Evolutionary conservation across 2,888 invertebrate species (phyloP).

Genomic region (Lasioglossum malachurum): DNA sequence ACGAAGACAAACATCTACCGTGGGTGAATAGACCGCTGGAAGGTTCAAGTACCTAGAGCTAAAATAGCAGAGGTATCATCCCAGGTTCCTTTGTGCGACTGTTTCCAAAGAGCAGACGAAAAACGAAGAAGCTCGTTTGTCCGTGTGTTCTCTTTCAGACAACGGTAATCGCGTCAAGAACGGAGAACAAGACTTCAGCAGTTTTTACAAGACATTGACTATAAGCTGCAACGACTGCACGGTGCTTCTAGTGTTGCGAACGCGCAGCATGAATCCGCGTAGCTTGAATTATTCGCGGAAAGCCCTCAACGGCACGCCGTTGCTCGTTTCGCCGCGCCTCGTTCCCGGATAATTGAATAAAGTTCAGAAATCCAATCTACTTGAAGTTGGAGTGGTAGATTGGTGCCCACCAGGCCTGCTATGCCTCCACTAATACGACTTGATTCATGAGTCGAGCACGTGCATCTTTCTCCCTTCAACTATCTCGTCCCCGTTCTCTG

Average conservation of each 20-base stretch:
- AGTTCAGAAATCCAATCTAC: conserved; percentile 84
- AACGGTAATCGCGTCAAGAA: not conserved
- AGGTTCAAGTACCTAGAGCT: not conserved
- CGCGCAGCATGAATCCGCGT: not conserved
- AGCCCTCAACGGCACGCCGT: conserved; percentile 24
- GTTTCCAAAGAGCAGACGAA: not conserved
- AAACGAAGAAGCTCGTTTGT: not conserved
- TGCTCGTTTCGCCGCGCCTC: conserved; percentile 49
- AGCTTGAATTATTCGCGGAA: conserved; percentile 22
- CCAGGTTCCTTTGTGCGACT: too few relatives aligned
- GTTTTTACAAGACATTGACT: not conserved
- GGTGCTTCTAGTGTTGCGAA: not conserved
- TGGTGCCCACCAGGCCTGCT: conserved; percentile 77
- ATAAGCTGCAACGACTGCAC: not conserved
- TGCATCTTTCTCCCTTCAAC: conserved; percentile 66
- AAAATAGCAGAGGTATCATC: not conserved
- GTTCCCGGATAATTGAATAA: conserved; percentile 84
- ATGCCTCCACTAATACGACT: conserved; percentile 81
- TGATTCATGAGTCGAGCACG: conserved; percentile 84
- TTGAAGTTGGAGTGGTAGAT: conserved; percentile 81
- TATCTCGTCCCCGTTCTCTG: not conserved
- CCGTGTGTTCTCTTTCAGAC: not conserved
- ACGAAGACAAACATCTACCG: too few relatives aligned
- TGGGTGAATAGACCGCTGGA: not conserved
- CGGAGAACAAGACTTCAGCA: not conserved